Conservation (phyloP, 2,113 vertebrate genomes). For the Polypterus senegalus region DNA sequence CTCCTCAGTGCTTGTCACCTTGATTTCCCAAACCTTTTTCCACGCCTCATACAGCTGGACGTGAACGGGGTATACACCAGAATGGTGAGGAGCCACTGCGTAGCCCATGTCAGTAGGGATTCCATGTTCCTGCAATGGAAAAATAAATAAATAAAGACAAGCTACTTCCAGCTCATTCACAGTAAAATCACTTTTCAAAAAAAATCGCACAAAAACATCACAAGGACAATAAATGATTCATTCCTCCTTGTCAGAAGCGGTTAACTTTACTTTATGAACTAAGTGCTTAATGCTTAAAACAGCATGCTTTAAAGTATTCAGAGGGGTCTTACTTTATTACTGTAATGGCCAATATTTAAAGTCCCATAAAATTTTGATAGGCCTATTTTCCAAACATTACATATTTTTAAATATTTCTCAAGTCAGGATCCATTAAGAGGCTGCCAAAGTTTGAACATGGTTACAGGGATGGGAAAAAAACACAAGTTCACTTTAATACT, state of each 20-base stretch:
- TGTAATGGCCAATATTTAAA: too few species aligned
- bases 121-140: constrained; percentile 66
- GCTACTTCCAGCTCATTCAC: not conserved
- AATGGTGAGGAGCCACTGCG: constrained; percentile 90
- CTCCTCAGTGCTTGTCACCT: constrained; percentile 91
- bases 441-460: too few species aligned
- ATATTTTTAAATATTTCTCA: too few species aligned
- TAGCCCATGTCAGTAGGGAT: constrained; percentile 90
- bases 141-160: constrained; percentile 12
- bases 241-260: not conserved
- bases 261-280: not conserved
- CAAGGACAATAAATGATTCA: not conserved
- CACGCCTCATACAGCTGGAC: constrained; percentile 91
- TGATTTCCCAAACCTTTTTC: constrained; percentile 88
- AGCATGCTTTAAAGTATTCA: too few species aligned
- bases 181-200: constrained; percentile 1
- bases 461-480: too few species aligned
- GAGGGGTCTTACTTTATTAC: too few species aligned
- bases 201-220: constrained; percentile 1
- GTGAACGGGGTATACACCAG: constrained; percentile 89
- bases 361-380: too few species aligned
- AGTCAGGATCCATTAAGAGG: too few species aligned
- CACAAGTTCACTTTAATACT: too few species aligned
- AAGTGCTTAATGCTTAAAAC: not conserved
- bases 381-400: too few species aligned